Evolutionary conservation across 2,797 vertebrate genomes (phyloP).

Genomic region (Iguana delicatissima): DNA sequence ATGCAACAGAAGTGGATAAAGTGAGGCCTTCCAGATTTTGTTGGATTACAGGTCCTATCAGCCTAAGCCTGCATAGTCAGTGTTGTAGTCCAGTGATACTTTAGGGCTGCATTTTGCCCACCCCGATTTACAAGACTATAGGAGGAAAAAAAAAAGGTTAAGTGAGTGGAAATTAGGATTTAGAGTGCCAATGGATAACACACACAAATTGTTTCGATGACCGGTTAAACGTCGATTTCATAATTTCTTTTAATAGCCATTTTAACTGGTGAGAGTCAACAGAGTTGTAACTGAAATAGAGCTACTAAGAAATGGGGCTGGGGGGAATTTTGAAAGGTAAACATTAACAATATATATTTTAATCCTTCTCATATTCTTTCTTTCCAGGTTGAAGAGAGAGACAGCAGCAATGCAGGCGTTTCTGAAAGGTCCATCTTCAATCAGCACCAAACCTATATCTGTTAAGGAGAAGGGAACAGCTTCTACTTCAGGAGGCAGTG

Average conservation of each 20-base stretch:
- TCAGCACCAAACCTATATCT: constrained; percentile 78
- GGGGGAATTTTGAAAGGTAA: neutral
- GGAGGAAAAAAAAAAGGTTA: neutral
- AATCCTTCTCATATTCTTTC: constrained; percentile 24
- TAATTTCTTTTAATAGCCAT: neutral
- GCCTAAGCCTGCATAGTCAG: too few species aligned
- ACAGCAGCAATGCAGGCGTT: constrained; percentile 90
- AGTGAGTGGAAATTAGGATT: neutral
- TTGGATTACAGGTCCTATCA: too few species aligned
- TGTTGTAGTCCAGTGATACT: too few species aligned
- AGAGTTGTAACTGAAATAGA: neutral
- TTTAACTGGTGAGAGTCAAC: neutral
- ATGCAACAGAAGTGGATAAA: neutral
- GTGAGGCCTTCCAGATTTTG: too few species aligned
- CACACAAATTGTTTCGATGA: too few species aligned
- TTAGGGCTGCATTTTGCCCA: too few species aligned
- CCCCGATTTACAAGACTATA: too few species aligned
- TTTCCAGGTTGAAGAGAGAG: constrained; percentile 28
- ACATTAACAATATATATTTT: neutral
- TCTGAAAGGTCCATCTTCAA: constrained; percentile 86
- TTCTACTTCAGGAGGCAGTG: constrained; percentile 80
- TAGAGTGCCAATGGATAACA: neutral
- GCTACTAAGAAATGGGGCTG: neutral
- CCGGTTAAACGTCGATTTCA: neutral
- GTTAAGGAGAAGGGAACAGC: constrained; percentile 85